A percentile compares a stretch with the other conserved stretches of the same genome.
phyloP scores from a whole-genome alignment of 1,140 invertebrate species.

The Argopecten irradians region DNA sequence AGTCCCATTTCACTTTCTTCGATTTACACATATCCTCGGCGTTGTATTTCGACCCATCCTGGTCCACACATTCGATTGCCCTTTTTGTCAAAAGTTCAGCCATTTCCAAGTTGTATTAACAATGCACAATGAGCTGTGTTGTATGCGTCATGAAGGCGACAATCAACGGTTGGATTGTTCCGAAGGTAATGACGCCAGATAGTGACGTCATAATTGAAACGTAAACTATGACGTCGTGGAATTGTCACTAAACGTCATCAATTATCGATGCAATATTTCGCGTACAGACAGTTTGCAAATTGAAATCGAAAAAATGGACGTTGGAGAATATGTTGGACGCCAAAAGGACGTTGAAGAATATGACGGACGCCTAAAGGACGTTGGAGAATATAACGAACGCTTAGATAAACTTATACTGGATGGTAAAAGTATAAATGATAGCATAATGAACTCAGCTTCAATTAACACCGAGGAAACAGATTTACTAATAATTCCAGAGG shows the following conservation, averaged over 20 bases:
- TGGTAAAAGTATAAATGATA: neutral
- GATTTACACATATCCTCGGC: neutral
- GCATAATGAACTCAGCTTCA: neutral
- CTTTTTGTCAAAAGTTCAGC: neutral
- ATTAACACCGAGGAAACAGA: neutral
- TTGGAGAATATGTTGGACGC: neutral
- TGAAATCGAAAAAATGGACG: neutral
- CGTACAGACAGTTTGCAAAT: neutral
- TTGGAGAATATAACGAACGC: neutral
- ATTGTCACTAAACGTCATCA: slow-evolving; percentile 4
- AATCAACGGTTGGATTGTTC: slow-evolving; percentile 21
- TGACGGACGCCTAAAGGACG: neutral
- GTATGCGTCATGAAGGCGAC: neutral
- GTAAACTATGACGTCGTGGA: neutral
- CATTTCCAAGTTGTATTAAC: neutral
- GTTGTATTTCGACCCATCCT: neutral
- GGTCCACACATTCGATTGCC: neutral
- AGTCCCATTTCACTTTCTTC: neutral
- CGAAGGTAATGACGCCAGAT: neutral
- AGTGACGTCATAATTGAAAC: neutral
- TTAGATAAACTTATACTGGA: neutral
- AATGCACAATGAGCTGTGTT: neutral
- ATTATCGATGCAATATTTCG: neutral
- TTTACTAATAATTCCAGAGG: neutral
- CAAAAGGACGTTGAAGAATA: neutral